These are phyloP conservation scores for Ptychobarbus kaznakovi DNA, from an alignment of 2,797 vertebrate species.

Conservation along the genomic window DNA sequence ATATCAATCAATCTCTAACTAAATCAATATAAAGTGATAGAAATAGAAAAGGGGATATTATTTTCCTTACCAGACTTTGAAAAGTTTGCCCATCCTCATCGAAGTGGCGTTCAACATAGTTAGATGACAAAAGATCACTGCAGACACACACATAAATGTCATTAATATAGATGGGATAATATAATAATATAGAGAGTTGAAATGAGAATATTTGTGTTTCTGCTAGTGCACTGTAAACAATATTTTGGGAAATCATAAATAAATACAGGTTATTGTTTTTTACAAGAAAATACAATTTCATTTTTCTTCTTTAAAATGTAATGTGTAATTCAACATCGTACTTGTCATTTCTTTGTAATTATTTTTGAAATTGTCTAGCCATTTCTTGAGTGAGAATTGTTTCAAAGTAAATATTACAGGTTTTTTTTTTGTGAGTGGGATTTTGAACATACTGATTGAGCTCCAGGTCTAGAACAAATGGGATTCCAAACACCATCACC, in stretches of 20 bases:
- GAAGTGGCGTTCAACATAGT: slow-evolving; percentile 90
- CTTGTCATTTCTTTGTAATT: not conserved
- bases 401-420: not conserved
- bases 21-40: slow-evolving; percentile 5
- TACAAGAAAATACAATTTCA: not conserved
- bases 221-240: not conserved
- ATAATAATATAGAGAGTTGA: not conserved
- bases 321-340: not conserved
- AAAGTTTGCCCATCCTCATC: slow-evolving; percentile 66
- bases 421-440: not conserved
- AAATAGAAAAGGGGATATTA: not conserved
- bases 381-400: not conserved
- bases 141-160: slow-evolving; percentile 9
- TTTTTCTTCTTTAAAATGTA: not conserved
- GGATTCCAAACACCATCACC: slow-evolving; percentile 84
- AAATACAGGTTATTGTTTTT: not conserved
- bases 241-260: not conserved
- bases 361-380: not conserved
- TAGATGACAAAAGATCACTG: slow-evolving; percentile 92
- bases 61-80: slow-evolving; percentile 73
- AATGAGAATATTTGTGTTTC: not conserved
- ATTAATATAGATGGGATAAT: not conserved
- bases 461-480: slow-evolving; percentile 90
- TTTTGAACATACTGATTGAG: slow-evolving; percentile 90
- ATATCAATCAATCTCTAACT: not conserved